phyloP scores from a whole-genome alignment of 2,888 invertebrate species.

The Dorcus hopei region DNA sequence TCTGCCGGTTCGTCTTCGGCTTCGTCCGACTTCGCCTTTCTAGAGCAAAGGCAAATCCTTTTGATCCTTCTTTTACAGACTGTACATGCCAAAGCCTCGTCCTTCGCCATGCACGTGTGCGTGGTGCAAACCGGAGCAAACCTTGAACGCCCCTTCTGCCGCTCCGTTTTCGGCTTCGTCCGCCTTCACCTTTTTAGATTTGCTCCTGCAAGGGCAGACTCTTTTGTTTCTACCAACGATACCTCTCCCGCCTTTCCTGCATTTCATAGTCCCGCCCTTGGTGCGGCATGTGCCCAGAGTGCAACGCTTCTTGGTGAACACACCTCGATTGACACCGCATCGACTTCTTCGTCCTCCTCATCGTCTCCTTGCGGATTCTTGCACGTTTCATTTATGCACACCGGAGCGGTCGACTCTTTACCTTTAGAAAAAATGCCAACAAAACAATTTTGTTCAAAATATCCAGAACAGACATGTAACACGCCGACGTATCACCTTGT shows the following conservation, averaged over 20 bases:
- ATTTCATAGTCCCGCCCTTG: slow-evolving; percentile 8
- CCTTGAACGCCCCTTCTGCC: too few species aligned
- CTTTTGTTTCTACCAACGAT: too few species aligned
- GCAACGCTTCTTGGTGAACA: slow-evolving; percentile 7
- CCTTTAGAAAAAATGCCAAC: too few species aligned
- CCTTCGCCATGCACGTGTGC: slow-evolving; percentile 14
- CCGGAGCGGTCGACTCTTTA: not conserved
- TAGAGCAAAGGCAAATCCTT: not conserved
- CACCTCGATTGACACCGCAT: not conserved
- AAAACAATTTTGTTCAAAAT: too few species aligned
- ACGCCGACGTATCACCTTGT: too few species aligned
- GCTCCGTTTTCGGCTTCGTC: not conserved
- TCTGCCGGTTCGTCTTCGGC: not conserved
- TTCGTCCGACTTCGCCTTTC: not conserved
- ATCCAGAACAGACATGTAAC: too few species aligned
- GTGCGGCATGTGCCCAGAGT: slow-evolving; percentile 5
- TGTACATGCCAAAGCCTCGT: slow-evolving; percentile 11
- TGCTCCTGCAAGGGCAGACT: slow-evolving; percentile 10
- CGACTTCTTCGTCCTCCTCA: too few species aligned
- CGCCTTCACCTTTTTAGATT: too few species aligned
- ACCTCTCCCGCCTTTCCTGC: not conserved
- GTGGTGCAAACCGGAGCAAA: slow-evolving; percentile 5
- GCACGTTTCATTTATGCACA: slow-evolving; percentile 21
- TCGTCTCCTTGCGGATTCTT: not conserved
- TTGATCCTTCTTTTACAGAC: slow-evolving; percentile 6